phyloP scores from a whole-genome alignment of 2,888 invertebrate species.

The Aspidiotus destructor region DNA sequence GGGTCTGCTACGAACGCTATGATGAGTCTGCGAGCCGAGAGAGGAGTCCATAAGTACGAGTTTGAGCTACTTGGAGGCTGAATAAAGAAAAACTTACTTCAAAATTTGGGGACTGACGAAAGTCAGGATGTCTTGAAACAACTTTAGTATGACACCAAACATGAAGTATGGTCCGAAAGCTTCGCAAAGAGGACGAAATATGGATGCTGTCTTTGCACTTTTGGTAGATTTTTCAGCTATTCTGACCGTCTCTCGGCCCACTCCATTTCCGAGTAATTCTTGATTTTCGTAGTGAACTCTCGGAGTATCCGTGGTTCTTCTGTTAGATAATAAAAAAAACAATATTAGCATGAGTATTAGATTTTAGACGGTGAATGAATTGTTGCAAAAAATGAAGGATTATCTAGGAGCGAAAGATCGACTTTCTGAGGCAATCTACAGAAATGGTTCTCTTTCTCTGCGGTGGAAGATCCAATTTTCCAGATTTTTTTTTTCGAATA shows the following conservation, averaged over 20 bases:
- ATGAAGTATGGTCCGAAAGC: slow-evolving; percentile 81
- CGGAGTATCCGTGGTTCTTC: slow-evolving; percentile 10
- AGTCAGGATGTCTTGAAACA: slow-evolving; percentile 70
- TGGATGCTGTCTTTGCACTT: slow-evolving; percentile 53
- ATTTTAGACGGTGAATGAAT: no score
- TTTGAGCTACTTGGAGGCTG: no score
- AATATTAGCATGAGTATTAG: background rate
- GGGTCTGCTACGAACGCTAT: no score
- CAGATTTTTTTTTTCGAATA: no score
- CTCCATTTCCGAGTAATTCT: slow-evolving; percentile 16
- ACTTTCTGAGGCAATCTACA: no score
- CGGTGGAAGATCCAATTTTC: no score
- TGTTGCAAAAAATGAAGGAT: no score
- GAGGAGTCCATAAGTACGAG: no score
- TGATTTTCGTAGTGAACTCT: slow-evolving; percentile 12
- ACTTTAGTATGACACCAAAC: slow-evolving; percentile 73
- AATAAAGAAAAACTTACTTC: slow-evolving; percentile 49
- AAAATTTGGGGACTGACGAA: slow-evolving; percentile 86
- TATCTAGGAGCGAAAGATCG: no score
- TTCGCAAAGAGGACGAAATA: slow-evolving; percentile 70
- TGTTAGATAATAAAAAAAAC: background rate
- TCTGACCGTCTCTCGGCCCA: background rate
- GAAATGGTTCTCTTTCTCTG: no score
- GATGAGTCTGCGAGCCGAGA: no score
- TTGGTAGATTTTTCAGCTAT: slow-evolving; percentile 8